A percentile compares a stretch with the other conserved stretches of the same genome.
Evolutionary conservation across 1,140 invertebrate species (phyloP).

Genomic region (Pogonomyrmex barbatus): DNA sequence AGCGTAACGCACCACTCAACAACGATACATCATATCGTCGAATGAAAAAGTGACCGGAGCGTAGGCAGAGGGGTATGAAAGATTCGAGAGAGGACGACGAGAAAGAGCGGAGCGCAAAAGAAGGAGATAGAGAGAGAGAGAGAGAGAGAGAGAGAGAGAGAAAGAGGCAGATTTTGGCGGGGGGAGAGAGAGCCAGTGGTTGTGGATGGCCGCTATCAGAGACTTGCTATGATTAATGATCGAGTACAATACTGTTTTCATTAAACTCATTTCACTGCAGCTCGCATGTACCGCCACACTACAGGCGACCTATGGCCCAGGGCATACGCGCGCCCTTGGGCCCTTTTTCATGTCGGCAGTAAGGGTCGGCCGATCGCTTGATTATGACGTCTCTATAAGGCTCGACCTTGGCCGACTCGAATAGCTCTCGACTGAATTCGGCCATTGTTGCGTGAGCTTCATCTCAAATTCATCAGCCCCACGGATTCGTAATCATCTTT

Average conservation of each 20-base stretch:
- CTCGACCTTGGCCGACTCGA: constrained; percentile 65
- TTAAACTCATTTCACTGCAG: constrained; percentile 86
- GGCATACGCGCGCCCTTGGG: constrained; percentile 75
- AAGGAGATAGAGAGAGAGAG: constrained; percentile 37
- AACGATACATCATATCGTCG: constrained; percentile 80
- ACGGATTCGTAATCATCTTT: constrained; percentile 57
- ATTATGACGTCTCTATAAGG: constrained; percentile 85
- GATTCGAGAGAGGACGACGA: constrained; percentile 57
- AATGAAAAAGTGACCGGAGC: constrained; percentile 74
- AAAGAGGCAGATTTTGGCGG: constrained; percentile 31
- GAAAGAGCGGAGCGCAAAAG: neutral
- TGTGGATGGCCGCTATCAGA: constrained; percentile 83
- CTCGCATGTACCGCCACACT: constrained; percentile 71
- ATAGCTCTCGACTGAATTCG: constrained; percentile 71
- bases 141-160: constrained; percentile 52
- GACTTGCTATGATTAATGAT: constrained; percentile 85
- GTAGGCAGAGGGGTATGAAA: constrained; percentile 70
- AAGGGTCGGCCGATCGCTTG: constrained; percentile 76
- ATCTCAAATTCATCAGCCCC: constrained; percentile 35
- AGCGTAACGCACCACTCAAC: constrained; percentile 79
- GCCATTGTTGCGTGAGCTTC: constrained; percentile 66
- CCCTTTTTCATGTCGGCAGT: constrained; percentile 71
- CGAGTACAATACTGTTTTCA: constrained; percentile 85
- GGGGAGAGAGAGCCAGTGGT: constrained; percentile 73
- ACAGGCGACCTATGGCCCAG: constrained; percentile 75